Evolutionary conservation across 2,113 vertebrate genomes (phyloP), one percentile per base, ranked within the genome.

Genomic region (Hippocampus zosterae): DNA sequence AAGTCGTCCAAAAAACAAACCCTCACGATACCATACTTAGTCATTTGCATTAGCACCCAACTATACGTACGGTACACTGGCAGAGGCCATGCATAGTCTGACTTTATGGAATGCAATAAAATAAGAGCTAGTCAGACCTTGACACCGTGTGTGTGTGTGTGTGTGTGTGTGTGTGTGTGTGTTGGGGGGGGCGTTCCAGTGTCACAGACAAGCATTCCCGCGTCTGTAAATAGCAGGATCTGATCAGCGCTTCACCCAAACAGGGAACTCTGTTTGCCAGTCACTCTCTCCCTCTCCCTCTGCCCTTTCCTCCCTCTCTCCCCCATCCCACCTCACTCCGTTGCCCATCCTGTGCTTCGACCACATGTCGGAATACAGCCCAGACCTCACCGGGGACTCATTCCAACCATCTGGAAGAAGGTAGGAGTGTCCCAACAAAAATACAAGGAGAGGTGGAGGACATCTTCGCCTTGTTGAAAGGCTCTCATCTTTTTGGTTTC

Each of bases 171-270:
- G 33, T 33, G 33, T 5, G 33, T 5, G 33, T 5, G 88, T 80
- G 16, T 1, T 18, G 88, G 81, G 64, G 69, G 86, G 81, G 87
- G 89, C 85, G 90, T 90, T 91, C 88, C 90, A 90, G 85, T 82
- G 84, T 87, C 82, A 84, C 83, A 85, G 90, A 86, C 85, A 87
- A 93, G 78, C 88, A 85, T 85, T 76, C 88, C 90, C 89, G 75
- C 88, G 77, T 90, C 94, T 95, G 93, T 92, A 96, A 96, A 97
- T 95, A 96, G 91, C 91, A 90, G 88, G 82, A 82, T 92, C 88
- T 86, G 90, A 92, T 88, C 85, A 91, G 85, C 68, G 90, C 86
- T 91, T 86, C 91, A 86, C 88, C 81, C 81, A 88, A 91, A 87
- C 89, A 87, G 90, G 89, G 92, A 90, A 84, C 90, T 89, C 88